phyloP scores from a whole-genome alignment of 1,140 invertebrate species.

The Sesamia nonagrioides region DNA sequence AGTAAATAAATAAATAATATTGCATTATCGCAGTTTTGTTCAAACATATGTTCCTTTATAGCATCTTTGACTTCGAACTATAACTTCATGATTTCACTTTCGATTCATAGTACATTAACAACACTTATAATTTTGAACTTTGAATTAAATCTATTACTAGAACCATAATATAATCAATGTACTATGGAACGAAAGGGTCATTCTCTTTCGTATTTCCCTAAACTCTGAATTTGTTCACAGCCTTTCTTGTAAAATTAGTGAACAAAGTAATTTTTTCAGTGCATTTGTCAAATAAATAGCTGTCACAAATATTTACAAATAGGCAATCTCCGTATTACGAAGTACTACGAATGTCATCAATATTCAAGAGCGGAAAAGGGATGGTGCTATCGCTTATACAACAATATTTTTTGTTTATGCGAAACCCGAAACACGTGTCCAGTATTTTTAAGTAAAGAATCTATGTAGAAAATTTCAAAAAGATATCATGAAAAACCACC shows the following conservation, averaged over 20 bases:
- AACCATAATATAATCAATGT: conserved; percentile 12
- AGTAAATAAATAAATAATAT: too few species aligned
- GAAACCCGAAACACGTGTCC: too few species aligned
- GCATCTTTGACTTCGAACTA: not conserved
- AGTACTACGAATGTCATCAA: too few species aligned
- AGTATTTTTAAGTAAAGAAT: too few species aligned
- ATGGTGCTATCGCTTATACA: too few species aligned
- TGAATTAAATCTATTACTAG: conserved; percentile 1
- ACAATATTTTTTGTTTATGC: too few species aligned
- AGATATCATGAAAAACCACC: too few species aligned
- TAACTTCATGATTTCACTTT: not conserved
- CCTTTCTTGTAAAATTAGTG: conserved; percentile 65
- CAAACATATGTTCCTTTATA: not conserved
- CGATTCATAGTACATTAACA: conserved; percentile 6
- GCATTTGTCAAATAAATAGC: conserved; percentile 44
- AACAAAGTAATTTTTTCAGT: conserved; percentile 65
- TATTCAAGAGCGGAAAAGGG: too few species aligned
- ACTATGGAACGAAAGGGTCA: not conserved
- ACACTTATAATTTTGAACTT: not conserved
- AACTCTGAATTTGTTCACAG: conserved; percentile 68
- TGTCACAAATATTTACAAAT: conserved; percentile 53
- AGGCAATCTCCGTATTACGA: not conserved
- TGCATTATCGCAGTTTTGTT: not conserved
- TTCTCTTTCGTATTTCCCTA: not conserved
- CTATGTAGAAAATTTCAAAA: too few species aligned